Base-by-base conservation (phyloP, 2,888 invertebrate species). In the Tyria jacobaeae region DNA sequence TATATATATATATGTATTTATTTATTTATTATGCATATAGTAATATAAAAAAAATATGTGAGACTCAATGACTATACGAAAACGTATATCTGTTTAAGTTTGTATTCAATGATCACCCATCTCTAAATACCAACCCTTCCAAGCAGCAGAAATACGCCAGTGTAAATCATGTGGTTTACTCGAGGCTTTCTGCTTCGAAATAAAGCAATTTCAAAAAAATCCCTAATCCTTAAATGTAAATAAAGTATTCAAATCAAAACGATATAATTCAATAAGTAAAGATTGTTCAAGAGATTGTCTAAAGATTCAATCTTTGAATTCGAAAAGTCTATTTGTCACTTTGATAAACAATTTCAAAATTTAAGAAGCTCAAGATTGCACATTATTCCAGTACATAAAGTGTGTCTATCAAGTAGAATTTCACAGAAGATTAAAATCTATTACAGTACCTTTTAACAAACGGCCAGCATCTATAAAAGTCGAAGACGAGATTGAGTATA, bases 401-500 rank as follows among this genome's bases (percentile, higher is more conserved):
- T 48, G 58, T 15, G 25, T 31, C 44, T 48, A 65, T 66, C 39
- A 66, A 70, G 63, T 57, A 68, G 50, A 76, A 73, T 73, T 76
- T 76, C 25, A 68, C 64, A 66, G 59, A 60, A 76, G 71, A 78
- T 76, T 78, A 74, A 76, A 78, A 71, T 71, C 73, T 66, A 70
- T 72, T 71, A 70, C 70, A 64, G 60, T 73, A 96, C 96, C 95
- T 95, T 92, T 95, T 96, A 62, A 97, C 94, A 80, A 95, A 94
- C 57, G 96, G 96, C 96, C 96, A 96, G 80, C 96, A 96, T 79
- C 96, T 95, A 88, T 96, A 97, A 78, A 97, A 94, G 88, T 98
- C 98, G 85, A 96, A 97, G 53, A 96, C 95, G 65, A 97, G 93
- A 90, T 97, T 98, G 71, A 98, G 95, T 66, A 96, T 94, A 27